A percentile compares a stretch with the other conserved stretches of the same genome.
These are phyloP conservation scores for Melanogrammus aeglefinus DNA, from an alignment of 2,797 vertebrate species.

Conservation along the genomic window DNA sequence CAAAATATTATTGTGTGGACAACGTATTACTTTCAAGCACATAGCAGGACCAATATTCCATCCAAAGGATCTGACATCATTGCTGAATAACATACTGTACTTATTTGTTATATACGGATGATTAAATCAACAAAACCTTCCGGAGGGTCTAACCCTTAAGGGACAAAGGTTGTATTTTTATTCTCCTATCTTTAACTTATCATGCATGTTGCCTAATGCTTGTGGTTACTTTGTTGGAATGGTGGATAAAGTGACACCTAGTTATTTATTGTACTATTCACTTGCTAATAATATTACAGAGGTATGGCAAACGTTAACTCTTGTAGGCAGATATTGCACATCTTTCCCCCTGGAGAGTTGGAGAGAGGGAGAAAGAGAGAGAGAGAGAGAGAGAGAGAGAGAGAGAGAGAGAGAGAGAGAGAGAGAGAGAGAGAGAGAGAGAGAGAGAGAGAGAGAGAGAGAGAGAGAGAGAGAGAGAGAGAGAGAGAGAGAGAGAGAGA, in stretches of 20 bases:
- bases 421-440: background rate
- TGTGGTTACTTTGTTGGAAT: background rate
- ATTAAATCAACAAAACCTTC: too few relatives aligned
- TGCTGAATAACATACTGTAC: too few relatives aligned
- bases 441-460: background rate
- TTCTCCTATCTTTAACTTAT: background rate
- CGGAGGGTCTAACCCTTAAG: too few relatives aligned
- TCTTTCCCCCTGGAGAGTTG: background rate
- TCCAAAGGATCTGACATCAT: background rate
- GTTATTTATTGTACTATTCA: background rate
- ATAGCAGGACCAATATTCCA: background rate
- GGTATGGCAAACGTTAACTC: background rate
- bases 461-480: background rate
- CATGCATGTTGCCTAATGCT: background rate
- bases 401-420: background rate
- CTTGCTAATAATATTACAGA: background rate
- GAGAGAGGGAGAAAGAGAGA: too few relatives aligned
- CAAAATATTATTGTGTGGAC: background rate
- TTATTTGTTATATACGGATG: too few relatives aligned
- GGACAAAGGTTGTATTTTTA: background rate
- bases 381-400: background rate
- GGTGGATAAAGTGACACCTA: background rate
- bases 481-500: background rate
- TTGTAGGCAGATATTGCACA: background rate
- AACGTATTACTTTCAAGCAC: background rate